Conservation (phyloP, 2,888 invertebrate genomes). For the Sarcophaga subvicina region DNA sequence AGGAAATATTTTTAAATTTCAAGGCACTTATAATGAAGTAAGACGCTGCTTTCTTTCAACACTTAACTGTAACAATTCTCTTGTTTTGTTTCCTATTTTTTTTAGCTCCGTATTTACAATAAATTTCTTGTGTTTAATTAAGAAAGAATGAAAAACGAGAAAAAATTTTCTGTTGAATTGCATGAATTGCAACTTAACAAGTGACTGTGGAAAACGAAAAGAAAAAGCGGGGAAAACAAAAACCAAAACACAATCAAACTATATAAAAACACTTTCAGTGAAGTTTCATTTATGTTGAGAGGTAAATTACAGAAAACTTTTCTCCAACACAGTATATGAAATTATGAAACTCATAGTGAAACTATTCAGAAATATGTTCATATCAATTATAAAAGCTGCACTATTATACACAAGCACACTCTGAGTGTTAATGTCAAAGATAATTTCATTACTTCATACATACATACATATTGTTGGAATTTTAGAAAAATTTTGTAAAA, state of each 20-base stretch:
- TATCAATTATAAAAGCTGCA: constrained; percentile 17
- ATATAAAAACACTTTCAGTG: constrained; percentile 27
- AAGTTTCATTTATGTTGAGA: constrained; percentile 1
- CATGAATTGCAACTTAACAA: constrained; percentile 66
- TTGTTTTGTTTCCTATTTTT: no score
- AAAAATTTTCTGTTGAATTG: constrained; percentile 38
- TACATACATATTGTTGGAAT: neutral
- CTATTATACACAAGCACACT: neutral
- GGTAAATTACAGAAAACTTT: neutral
- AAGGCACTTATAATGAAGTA: no score
- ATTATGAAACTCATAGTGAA: constrained; percentile 56
- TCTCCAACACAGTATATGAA: constrained; percentile 27
- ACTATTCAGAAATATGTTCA: constrained; percentile 50
- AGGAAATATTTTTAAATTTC: neutral
- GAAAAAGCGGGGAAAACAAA: neutral
- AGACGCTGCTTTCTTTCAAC: no score
- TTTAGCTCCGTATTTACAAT: neutral
- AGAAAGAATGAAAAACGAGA: constrained; percentile 37
- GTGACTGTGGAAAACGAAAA: constrained; percentile 45
- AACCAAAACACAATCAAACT: constrained; percentile 25
- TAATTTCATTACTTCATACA: neutral
- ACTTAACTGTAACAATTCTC: neutral
- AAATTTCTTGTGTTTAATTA: constrained; percentile 53
- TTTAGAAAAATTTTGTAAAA: no score
- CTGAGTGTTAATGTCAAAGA: no score